Base-by-base conservation (phyloP, 2,888 invertebrate genomes). In the Acanthosoma haemorrhoidale region DNA sequence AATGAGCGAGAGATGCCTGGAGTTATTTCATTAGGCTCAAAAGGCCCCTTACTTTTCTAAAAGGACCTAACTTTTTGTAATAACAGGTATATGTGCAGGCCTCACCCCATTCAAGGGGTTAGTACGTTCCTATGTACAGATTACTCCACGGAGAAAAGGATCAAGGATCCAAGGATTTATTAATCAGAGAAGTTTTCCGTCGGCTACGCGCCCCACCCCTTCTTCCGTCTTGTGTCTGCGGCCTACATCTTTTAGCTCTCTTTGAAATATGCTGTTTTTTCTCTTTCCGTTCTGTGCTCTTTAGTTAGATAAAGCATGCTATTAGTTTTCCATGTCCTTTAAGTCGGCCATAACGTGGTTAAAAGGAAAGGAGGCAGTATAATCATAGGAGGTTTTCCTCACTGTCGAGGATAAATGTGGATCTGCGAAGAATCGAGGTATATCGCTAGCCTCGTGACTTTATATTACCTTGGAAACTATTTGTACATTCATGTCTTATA, bases 161-260 rank as follows among this genome's bases (percentile, higher is more conserved):
- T 21, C 21, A 11, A 4, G 0, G 5, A 5, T 3, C 51, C 21
- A 51, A 25, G 51, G 51, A 51, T 51, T 51, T 51, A 51, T 51
- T 51, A 51, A 51, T 51, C 51, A 51, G 25, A 51, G 51, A 51
- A 51, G 51, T 51, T 51, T 51, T 29, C 51, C 25, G 21, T 51
- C 9, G n/a, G n/a, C n/a, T n/a, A n/a, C 51, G 25, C 21, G 29
- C 5, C 13, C 13, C 25, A 25, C 8, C n/a, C 51, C 25, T 51
- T 51, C n/a, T n/a, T n/a, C n/a, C n/a, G n/a, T n/a, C n/a, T n/a
- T n/a, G n/a, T n/a, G n/a, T n/a, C n/a, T n/a, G n/a, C n/a, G n/a
- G n/a, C n/a, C n/a, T n/a, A n/a, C n/a, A n/a, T n/a, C n/a, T n/a
- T n/a, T n/a, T n/a, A n/a, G n/a, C n/a, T n/a, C n/a, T n/a, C n/a